These are phyloP conservation scores for Phainopepla nitens DNA, from an alignment of 2,113 vertebrate species.

Conservation along the genomic window DNA sequence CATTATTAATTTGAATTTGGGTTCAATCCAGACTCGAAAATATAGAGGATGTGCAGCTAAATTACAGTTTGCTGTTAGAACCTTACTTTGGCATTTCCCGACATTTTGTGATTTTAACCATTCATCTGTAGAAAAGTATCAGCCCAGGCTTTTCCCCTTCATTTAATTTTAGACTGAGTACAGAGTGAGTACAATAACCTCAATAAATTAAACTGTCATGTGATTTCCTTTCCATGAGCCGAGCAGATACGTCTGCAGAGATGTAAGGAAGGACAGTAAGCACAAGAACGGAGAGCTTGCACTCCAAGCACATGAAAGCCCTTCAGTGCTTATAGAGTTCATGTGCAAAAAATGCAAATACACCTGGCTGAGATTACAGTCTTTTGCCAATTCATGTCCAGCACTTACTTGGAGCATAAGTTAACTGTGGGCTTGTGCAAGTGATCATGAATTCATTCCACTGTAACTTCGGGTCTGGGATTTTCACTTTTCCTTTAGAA, in stretches of 20 bases:
- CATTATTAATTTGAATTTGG: neutral
- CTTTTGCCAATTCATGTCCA: neutral
- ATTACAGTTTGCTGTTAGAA: neutral
- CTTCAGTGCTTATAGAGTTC: neutral
- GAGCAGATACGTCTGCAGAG: neutral
- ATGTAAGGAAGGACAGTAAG: neutral
- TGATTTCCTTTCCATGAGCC: neutral
- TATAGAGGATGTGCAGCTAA: neutral
- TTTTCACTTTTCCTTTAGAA: neutral
- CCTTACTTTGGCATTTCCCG: neutral
- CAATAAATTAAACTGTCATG: constrained; percentile 15
- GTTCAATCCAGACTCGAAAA: neutral
- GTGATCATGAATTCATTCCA: neutral
- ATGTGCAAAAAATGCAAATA: neutral
- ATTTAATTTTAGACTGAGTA: constrained; percentile 8
- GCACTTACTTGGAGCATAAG: neutral
- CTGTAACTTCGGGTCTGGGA: neutral
- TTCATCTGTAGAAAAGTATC: neutral
- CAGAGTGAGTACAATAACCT: constrained; percentile 14
- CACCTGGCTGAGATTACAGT: neutral
- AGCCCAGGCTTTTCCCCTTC: neutral
- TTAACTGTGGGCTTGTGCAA: neutral
- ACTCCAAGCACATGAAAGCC: neutral
- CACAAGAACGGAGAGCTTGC: neutral
- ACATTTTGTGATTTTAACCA: neutral